Evolutionary conservation across 2,113 vertebrate species (phyloP).

Genomic region (Aegypius monachus): DNA sequence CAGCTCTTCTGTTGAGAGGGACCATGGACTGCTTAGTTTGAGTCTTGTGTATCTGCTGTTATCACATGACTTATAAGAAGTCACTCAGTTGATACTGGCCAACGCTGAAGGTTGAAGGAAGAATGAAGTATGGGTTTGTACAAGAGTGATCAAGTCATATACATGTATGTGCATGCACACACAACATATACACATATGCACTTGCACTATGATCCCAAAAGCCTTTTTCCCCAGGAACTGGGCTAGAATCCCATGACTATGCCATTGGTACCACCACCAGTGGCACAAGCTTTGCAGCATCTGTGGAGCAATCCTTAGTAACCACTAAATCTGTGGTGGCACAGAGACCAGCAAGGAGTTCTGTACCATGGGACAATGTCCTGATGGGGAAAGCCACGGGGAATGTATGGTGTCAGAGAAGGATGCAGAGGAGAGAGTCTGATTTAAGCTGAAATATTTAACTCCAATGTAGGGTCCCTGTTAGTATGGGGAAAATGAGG

Average conservation of each 20-base stretch:
- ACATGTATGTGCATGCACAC: too few species aligned
- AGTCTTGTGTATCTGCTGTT: not conserved
- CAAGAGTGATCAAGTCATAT: not conserved
- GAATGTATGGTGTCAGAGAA: not conserved
- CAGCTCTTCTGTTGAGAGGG: not conserved
- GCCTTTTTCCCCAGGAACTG: not conserved
- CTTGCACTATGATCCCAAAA: not conserved
- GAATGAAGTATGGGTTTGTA: not conserved
- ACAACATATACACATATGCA: not conserved
- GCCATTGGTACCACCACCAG: not conserved
- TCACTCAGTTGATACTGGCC: not conserved
- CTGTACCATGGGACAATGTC: not conserved
- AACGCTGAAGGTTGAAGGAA: not conserved
- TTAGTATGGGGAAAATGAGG: not conserved
- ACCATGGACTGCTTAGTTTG: not conserved
- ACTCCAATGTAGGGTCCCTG: not conserved
- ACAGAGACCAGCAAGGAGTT: not conserved
- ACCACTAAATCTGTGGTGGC: not conserved
- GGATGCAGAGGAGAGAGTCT: not conserved
- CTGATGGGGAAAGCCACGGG: not conserved
- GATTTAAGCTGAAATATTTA: not conserved
- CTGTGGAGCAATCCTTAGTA: not conserved
- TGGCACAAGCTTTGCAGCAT: not conserved
- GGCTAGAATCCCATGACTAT: not conserved
- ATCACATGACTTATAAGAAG: not conserved